Evolutionary conservation across 2,797 vertebrate genomes (phyloP).

Genomic region (Schizopygopsis pylzovi): DNA sequence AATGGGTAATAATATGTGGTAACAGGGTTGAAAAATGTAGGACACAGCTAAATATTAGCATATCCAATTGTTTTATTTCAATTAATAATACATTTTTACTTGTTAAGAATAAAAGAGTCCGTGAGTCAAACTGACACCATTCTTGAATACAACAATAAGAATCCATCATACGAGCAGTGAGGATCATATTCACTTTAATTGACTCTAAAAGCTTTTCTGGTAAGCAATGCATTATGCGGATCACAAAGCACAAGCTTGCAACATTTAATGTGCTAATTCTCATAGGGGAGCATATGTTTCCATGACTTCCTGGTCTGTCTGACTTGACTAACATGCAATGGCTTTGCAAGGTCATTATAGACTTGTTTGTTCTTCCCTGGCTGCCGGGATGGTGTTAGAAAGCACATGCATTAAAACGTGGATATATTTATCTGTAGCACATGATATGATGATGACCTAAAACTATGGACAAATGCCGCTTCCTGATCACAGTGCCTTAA

Average conservation of each 20-base stretch:
- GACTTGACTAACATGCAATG: background rate
- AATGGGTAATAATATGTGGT: background rate
- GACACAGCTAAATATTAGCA: background rate
- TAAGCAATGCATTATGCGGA: background rate
- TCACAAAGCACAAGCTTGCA: background rate
- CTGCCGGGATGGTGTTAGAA: background rate
- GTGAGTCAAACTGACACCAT: background rate
- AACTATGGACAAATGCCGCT: background rate
- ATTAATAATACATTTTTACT: background rate
- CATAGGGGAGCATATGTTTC: background rate
- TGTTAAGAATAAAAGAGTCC: background rate
- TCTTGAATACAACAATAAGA: background rate
- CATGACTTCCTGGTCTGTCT: background rate
- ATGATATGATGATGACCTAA: background rate
- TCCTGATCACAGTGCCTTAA: background rate
- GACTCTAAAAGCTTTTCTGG: constrained; percentile 17
- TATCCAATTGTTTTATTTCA: background rate
- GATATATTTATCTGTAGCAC: background rate
- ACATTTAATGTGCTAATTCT: background rate
- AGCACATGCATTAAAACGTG: background rate
- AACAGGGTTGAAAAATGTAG: background rate
- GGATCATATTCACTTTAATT: constrained; percentile 27
- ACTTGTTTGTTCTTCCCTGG: background rate
- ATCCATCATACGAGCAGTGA: background rate
- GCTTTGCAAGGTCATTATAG: background rate